Conservation (phyloP, 2,888 invertebrate species). For the Nudaria mundana region DNA sequence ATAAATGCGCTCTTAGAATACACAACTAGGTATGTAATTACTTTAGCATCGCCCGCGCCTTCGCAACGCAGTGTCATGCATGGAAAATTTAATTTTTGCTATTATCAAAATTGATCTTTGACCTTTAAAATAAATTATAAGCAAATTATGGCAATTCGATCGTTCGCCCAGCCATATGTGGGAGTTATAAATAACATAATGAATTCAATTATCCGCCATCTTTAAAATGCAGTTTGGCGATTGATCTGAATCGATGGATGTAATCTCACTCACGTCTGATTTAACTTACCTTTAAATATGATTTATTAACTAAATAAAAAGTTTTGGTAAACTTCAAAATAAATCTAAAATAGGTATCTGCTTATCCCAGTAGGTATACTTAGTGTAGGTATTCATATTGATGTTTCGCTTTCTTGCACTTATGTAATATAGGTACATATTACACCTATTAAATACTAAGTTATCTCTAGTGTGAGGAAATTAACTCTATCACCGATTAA, state of each 20-base stretch:
- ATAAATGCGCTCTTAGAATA: too few relatives aligned
- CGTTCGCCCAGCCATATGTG: constrained; percentile 49
- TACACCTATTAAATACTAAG: too few relatives aligned
- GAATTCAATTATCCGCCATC: constrained; percentile 58
- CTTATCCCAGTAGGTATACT: too few relatives aligned
- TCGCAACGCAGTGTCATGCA: background rate
- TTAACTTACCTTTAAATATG: constrained; percentile 7
- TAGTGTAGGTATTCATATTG: too few relatives aligned
- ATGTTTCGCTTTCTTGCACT: too few relatives aligned
- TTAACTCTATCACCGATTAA: constrained; percentile 26
- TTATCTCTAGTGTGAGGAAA: constrained; percentile 22
- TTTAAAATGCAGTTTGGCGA: constrained; percentile 43
- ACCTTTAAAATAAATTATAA: constrained; percentile 55
- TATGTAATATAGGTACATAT: too few relatives aligned
- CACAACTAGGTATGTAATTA: too few relatives aligned
- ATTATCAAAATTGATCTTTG: constrained; percentile 16
- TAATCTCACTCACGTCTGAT: constrained; percentile 19
- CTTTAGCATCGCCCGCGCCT: too few relatives aligned
- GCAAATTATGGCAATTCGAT: constrained; percentile 56
- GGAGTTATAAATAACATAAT: constrained; percentile 60
- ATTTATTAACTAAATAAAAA: background rate
- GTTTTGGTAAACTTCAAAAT: too few relatives aligned
- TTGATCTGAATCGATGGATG: constrained; percentile 26
- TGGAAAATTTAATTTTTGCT: constrained; percentile 1
- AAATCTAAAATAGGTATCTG: too few relatives aligned